Conservation (phyloP, 2,888 invertebrate genomes). For the Oxystoma pomonae region DNA sequence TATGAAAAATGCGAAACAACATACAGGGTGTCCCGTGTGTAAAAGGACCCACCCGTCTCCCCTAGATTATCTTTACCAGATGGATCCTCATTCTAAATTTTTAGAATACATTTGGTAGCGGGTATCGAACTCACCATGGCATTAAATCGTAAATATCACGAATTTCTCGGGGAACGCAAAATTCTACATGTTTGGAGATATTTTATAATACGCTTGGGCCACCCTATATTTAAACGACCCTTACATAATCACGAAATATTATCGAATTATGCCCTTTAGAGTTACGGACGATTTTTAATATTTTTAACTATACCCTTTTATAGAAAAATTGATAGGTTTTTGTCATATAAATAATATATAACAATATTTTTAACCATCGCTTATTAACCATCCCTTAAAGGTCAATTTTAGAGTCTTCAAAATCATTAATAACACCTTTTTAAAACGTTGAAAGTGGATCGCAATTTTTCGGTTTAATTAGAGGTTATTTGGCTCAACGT, state of each 20-base stretch:
- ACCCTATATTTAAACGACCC: conserved; percentile 29
- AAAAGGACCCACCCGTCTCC: too few species aligned
- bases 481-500: neutral
- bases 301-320: conserved; percentile 21
- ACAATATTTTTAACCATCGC: too few species aligned
- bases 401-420: neutral
- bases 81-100: too few species aligned
- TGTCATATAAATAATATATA: neutral
- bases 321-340: conserved; percentile 24
- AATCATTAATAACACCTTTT: neutral
- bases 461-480: neutral
- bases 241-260: conserved; percentile 31
- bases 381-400: neutral
- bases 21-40: too few species aligned
- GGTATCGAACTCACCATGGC: too few species aligned
- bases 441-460: neutral
- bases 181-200: too few species aligned
- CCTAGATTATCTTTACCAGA: too few species aligned
- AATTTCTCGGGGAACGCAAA: too few species aligned
- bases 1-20: conserved; percentile 26
- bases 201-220: too few species aligned
- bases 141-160: too few species aligned
- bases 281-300: conserved; percentile 25
- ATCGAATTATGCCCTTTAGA: conserved; percentile 28
- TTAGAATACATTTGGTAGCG: too few species aligned